Base-by-base conservation (phyloP, 2,797 vertebrate species). In the Champsocephalus gunnari region DNA sequence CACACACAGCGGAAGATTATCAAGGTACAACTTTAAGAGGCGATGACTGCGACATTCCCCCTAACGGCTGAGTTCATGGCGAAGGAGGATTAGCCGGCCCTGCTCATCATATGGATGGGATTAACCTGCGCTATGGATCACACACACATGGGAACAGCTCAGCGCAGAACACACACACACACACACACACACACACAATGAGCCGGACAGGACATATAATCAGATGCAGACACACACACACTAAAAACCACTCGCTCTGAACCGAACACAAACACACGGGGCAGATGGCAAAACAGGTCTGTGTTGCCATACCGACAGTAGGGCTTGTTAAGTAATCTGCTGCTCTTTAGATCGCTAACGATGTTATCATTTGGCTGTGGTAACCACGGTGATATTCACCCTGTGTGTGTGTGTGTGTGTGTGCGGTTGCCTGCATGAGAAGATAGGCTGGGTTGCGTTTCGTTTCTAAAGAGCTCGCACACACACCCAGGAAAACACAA, bases 71-170 rank as follows among this genome's bases (percentile, higher is more conserved):
- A 89, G 84, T 89, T 91, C 87, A 91, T 72, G 79, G 74, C 72
- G 64, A 77, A 85, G 60, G 63, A 21, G 80, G 90, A 93, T 92
- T 91, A 91, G 74, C 60, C 47, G 58, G 74, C 84, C 85, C 82
- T 73, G 75, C 73, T 90, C 87, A 88, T 94, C 90, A 88, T 93
- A 92, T 86, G 90, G 89, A 86, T 76, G 64, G 88, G 92, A 93
- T 93, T 93, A 93, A 92, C 85, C 87, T 90, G 85, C 9, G 72
- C 81, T 81, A 86, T 87, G 85, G 87, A 86, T 92, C 88, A 66
- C 78, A 69, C 85, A 82, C 83, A 84, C 71, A 80, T 61, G 69
- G 71, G 78, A 88, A 89, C 73, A 60, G 71, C 75, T 79, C 75
- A 64, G 72, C 50, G 64, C 81, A 67, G 38, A 63, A 61, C 19